Conservation (phyloP, 2,888 invertebrate genomes). For the Sarcophaga carnaria region DNA sequence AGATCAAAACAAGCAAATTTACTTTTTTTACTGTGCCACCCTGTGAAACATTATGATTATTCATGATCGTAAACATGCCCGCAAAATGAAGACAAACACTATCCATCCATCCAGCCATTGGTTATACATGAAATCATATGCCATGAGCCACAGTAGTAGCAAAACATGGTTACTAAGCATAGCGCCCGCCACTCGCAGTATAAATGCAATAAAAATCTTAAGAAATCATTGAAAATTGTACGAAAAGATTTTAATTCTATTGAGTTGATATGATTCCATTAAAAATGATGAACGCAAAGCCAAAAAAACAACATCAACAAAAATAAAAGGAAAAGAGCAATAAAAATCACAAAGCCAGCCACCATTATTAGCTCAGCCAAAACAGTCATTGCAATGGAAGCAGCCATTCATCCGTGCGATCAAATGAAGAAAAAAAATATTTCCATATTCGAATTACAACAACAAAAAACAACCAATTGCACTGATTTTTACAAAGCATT, state of each 20-base stretch:
- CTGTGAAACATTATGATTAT: neutral
- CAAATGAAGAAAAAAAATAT: constrained; percentile 18
- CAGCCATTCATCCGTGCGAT: constrained; percentile 51
- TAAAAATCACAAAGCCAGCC: constrained; percentile 7
- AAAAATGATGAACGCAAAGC: constrained; percentile 46
- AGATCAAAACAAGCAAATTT: constrained; percentile 38
- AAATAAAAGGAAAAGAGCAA: constrained; percentile 15
- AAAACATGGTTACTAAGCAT: neutral
- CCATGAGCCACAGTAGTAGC: too few relatives aligned
- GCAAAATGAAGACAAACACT: constrained; percentile 17
- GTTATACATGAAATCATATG: too few relatives aligned
- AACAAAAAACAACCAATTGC: constrained; percentile 29
- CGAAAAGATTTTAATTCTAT: constrained; percentile 45
- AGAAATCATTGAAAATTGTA: constrained; percentile 12
- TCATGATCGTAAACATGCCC: constrained; percentile 4
- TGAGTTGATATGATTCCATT: constrained; percentile 57
- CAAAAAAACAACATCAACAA: constrained; percentile 24
- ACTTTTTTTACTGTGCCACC: constrained; percentile 1
- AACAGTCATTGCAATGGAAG: constrained; percentile 38
- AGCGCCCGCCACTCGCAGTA: constrained; percentile 34
- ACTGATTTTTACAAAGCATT: constrained; percentile 39
- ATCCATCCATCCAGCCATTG: too few relatives aligned
- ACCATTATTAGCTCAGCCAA: constrained; percentile 19
- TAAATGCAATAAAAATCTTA: constrained; percentile 6
- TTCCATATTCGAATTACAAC: constrained; percentile 2